Conservation (phyloP, 2,888 invertebrate genomes). For the Lobophora halterata region DNA sequence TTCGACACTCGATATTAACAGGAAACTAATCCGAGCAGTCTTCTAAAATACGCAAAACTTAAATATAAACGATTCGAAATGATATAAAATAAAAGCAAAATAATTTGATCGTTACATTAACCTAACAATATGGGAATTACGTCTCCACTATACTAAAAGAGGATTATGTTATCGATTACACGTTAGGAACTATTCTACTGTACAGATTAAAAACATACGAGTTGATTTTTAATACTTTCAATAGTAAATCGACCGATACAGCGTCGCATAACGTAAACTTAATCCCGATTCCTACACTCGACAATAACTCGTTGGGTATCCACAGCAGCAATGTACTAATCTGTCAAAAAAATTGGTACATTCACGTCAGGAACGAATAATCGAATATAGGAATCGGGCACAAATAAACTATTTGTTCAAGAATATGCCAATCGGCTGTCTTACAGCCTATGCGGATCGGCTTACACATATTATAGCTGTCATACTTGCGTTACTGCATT, state of each 20-base stretch:
- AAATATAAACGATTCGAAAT: constrained; percentile 47
- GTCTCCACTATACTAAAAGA: constrained; percentile 57
- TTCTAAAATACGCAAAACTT: constrained; percentile 64
- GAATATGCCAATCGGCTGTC: constrained; percentile 53
- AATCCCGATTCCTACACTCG: no score
- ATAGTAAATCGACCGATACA: constrained; percentile 39
- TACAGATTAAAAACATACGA: constrained; percentile 67
- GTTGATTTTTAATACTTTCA: constrained; percentile 52
- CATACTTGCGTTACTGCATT: constrained; percentile 50
- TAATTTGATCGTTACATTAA: constrained; percentile 55
- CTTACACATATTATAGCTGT: constrained; percentile 47
- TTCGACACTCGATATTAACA: constrained; percentile 39
- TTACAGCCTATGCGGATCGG: constrained; percentile 48
- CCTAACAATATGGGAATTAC: constrained; percentile 42
- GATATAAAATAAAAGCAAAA: constrained; percentile 36
- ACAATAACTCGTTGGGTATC: no score
- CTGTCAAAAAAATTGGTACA: no score
- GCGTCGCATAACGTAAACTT: constrained; percentile 31
- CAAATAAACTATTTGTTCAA: constrained; percentile 36
- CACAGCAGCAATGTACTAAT: no score
- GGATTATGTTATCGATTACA: constrained; percentile 76
- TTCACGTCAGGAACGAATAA: no score
- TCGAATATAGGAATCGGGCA: no score
- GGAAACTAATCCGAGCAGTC: constrained; percentile 72
- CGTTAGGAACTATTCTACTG: constrained; percentile 78